Evolutionary conservation across 2,888 invertebrate species (phyloP), one percentile per base, ranked within the genome.

Genomic region (Rhingia rostrata): DNA sequence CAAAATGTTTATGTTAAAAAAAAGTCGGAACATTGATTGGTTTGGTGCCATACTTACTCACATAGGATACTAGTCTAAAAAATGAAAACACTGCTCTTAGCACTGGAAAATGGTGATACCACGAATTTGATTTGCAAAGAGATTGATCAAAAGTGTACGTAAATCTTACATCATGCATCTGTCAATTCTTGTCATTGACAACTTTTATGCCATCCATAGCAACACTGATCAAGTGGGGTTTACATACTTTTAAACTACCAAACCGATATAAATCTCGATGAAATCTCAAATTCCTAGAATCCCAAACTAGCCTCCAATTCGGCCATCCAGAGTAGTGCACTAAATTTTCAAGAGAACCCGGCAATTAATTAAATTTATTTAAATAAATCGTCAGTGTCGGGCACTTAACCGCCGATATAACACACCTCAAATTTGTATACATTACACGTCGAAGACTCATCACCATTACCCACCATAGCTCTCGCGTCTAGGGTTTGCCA

Each of bases 361-460:
- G 45, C 73, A 73, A 79, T 79, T 83, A 83, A 83, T 83, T 83
- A 79, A 79, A 83, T 74, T 79, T 83, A 83, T 83, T 83, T 79
- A 83, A 83, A 83, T 83, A 83, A 83, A 83, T 83, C 83, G 66
- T 69, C 30, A 32, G 58, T 51, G 58, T 47, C 35, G 53, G 60
- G 51, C 66, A 51, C 63, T 43, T 12, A 6, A 22, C 61, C 39
- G 32, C 4, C 35, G 33, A 43, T 4, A 32, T 14, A 49, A 47
- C 78, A 83, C 83, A 79, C 83, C 83, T 79, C 63, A 51, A 22
- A 79, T 83, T 79, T 79, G 83, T 83, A 83, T 69, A 83, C 83
- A 79, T 79, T 79, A 83, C 83, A 79, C 83, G 83, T 83, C 79
- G 53, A 67, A 79, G 73, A 74, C 73, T 83, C 79, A 83, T 74